Base-by-base conservation (phyloP, 2,888 invertebrate species). In the Zonitis immaculata region DNA sequence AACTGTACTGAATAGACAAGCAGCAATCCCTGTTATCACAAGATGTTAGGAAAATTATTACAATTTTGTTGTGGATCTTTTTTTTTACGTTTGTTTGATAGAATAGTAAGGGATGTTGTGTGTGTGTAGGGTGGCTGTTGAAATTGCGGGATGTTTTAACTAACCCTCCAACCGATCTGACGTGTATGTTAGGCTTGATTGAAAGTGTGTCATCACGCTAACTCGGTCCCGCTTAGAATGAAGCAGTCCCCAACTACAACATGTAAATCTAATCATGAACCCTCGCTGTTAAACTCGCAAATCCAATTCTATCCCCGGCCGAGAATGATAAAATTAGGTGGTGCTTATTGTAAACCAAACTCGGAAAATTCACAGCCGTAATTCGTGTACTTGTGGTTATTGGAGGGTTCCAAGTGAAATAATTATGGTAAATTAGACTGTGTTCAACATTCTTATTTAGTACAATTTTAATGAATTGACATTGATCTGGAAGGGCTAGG, bases 281-380 rank as follows among this genome's bases (percentile, higher is more conserved):
- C 72, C 73, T 72, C 73, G 66, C 72, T 71, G 73, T 72, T 73
- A 73, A 76, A 75, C 73, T 75, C 72, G 73, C 71, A 75, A 77
- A 78, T 78, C 76, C 73, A 76, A 78, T 78, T 77, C 73, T 68
- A 66, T 68, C 68, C 73, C 70, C 69, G 72, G 68, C 69, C 70
- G 72, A 69, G 72, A 72, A 73, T 76, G 76, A 77, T 77, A 74
- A 73, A 77, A 78, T 77, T 78, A 78, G 73, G 72, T 70, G 71
- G 72, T 73, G 76, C 77, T 77, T 77, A 78, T 78, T 78, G 77
- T 77, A 78, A 78, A 77, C 77, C 76, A 76, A 77, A 77, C 77
- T 77, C 71, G 74, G 75, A 74, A 76, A 77, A 77, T 77, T 77
- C 72, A 71, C 73, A 72, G 68, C 68, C 71, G 70, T 75, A 76